Conservation (phyloP, 2,113 vertebrate species). For the Malurus alboscapulatus region DNA sequence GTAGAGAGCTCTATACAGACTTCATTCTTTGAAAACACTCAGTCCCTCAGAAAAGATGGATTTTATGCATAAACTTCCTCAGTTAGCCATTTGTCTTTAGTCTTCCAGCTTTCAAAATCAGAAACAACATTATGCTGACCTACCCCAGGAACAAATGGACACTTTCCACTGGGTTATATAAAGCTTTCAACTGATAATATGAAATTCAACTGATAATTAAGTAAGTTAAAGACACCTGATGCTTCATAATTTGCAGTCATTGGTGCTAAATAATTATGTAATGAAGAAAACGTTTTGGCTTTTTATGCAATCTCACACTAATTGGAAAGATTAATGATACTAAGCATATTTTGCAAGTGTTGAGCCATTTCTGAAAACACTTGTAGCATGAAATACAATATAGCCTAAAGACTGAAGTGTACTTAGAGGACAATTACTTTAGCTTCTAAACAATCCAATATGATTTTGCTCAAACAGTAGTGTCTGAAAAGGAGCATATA, state of each 20-base stretch:
- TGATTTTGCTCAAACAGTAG: background rate
- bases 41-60: background rate
- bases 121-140: background rate
- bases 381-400: background rate
- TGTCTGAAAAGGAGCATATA: background rate
- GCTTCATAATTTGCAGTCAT: background rate
- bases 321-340: background rate
- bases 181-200: background rate
- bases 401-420: background rate
- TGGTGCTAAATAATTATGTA: background rate
- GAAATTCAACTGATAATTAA: background rate
- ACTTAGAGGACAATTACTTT: background rate
- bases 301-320: background rate
- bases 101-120: background rate
- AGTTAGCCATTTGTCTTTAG: background rate
- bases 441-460: background rate
- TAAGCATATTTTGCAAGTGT: background rate
- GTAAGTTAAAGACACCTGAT: background rate
- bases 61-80: background rate
- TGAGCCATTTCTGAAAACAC: background rate
- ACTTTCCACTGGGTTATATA: background rate
- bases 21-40: background rate
- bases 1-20: background rate
- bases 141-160: background rate
- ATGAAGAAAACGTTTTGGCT: background rate